Evolutionary conservation across 2,113 vertebrate genomes (phyloP), one percentile per base, ranked within the genome.

Genomic region (Trematomus loennbergii): DNA sequence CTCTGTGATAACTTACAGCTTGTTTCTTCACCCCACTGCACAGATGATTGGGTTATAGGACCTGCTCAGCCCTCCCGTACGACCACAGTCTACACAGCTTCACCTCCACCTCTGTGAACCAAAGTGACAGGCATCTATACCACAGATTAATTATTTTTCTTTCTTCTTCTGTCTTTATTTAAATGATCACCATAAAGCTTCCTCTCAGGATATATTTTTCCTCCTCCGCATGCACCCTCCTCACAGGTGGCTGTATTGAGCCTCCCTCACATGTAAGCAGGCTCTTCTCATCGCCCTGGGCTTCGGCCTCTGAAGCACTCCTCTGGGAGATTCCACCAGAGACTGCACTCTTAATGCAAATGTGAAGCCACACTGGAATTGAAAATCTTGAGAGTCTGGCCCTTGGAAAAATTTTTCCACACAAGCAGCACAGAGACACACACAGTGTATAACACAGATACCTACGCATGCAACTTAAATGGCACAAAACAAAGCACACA

Each of bases 21-120:
- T 46, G 89, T 91, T 96, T 95, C 88, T 82, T 94, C 84, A 80
- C 61, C 29, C 4, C 66, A 87, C 57, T 70, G 66, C 53, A 70
- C 89, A 85, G 82, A 85, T 92, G 90, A 92, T 92, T 94, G 78
- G 85, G 92, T 93, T 33, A 93, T 66, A 70, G 87, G 91, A 87
- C 90, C 61, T 89, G 84, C 82, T 92, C 92, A 92, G 87, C 84
- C 78, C 65, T 92, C 90, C 89, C 84, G 82, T 81, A 3, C n/a
- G 20, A 76, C 53, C 18, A 48, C 43, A 54, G 29, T 66, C 36
- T 50, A n/a, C 25, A 48, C 48, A 46, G 61, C 61, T 20, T 72
- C 25, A 46, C 66, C 50, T 45, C 49, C 54, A 57, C 78, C 53
- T 54, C 71, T 67, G 25, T 29, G 70, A 69, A 58, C 52, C 67